Evolutionary conservation across 2,113 vertebrate species (phyloP), one percentile per base, ranked within the genome.

Genomic region (Protobothrops mucrosquamatus): DNA sequence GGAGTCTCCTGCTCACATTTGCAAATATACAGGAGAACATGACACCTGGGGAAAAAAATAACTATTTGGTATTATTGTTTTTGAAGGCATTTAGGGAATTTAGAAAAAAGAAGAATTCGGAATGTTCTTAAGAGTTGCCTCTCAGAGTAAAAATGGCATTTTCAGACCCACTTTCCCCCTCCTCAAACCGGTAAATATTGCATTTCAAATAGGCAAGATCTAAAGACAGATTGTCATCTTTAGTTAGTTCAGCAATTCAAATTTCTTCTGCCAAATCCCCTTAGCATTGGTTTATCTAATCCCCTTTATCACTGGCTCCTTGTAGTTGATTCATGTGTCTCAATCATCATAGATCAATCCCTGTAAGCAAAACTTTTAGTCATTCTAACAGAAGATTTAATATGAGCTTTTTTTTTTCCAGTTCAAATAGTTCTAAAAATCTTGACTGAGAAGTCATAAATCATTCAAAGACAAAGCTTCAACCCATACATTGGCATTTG

Each of bases 1-100:
- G 90, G 89, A 94, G 89, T 51, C 94, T 95, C 2, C 94, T 96
- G 85, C 93, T 89, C 94, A 90, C 34, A 56, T 22, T 94, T 89
- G 12, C 55, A 91, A 90, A 95, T 94, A 94, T 93, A 90, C 39
- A 6, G 22, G 89, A 88, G 94, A 91, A 55, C 91, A 91, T 87
- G 88, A 34, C 54, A 87, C 89, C 89, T 81, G 26, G 2, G 94
- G 92, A 94, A 94, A 18, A 46, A 23, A 23, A 23, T 57, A 57
- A 6, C 56, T 12, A 34, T 87, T 91, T 88, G 59, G 10, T 64
- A 11, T 64, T 9, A 11, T 29, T 64, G 26, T 64, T 29, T 26
- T 29, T 64, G 26, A 64, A 64, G 59, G 10, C 26, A 64, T 64
- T 64, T 64, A 29, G 59, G 29, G 59, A 64, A 29, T 69, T 69